Conservation (phyloP, 35 echinoderm and acorn worm genomes). For the Anneissia japonica region DNA sequence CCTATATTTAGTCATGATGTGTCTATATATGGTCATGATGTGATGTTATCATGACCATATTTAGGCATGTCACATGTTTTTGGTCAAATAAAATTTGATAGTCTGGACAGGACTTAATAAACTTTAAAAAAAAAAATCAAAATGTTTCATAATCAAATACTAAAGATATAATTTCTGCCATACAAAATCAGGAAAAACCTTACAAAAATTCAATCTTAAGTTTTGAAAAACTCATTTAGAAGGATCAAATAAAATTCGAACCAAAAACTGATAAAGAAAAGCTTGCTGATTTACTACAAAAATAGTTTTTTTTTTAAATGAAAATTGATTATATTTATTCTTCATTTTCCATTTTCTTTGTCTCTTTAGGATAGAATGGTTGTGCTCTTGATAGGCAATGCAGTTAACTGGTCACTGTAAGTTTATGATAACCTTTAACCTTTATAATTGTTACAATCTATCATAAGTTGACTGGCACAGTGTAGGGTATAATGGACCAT, state of each 20-base stretch:
- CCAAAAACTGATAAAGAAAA: neutral
- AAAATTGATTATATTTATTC: neutral
- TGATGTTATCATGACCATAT: no score
- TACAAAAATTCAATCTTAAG: no score
- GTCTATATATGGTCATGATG: no score
- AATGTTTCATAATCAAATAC: no score
- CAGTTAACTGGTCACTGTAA: conserved; percentile 50
- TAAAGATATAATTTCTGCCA: no score
- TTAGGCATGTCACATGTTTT: no score
- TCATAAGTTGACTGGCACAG: neutral
- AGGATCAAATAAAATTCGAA: neutral
- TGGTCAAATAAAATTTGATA: no score
- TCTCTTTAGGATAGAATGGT: conserved; percentile 46
- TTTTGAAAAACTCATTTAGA: neutral
- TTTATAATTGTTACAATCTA: neutral
- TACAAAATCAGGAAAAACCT: no score
- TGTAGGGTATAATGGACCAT: neutral
- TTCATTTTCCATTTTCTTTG: neutral
- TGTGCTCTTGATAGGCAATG: conserved; percentile 41
- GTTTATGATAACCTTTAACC: conserved; percentile 5
- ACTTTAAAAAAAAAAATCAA: no score
- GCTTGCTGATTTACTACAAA: conserved; percentile 10
- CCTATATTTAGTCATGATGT: no score
- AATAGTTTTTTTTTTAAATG: neutral
- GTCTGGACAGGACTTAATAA: no score